A percentile compares a stretch with the other conserved stretches of the same genome.
Evolutionary conservation across 2,113 vertebrate genomes (phyloP).

Genomic region (Hyla sarda): DNA sequence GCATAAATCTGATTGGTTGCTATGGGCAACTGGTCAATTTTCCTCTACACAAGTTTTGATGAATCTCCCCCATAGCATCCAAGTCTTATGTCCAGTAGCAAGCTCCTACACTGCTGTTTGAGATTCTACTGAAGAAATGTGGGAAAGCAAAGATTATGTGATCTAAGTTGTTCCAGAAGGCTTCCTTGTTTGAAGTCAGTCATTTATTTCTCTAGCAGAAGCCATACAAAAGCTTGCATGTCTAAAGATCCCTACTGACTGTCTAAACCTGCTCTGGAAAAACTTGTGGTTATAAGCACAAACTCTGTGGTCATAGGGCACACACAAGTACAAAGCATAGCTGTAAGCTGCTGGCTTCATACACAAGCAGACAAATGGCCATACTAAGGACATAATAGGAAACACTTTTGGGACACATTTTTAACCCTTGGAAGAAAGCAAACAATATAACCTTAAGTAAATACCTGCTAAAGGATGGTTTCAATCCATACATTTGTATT

Average conservation of each 20-base stretch:
- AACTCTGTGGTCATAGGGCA: slow-evolving; percentile 37
- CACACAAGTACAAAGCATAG: slow-evolving; percentile 36
- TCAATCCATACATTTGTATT: too few relatives aligned
- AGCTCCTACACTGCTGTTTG: neutral
- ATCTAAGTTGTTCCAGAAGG: slow-evolving; percentile 20
- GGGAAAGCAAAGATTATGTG: neutral
- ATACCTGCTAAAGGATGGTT: too few relatives aligned
- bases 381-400: slow-evolving; percentile 15
- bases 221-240: slow-evolving; percentile 30
- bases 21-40: too few relatives aligned
- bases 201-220: slow-evolving; percentile 9
- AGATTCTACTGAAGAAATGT: neutral
- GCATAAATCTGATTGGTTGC: too few relatives aligned
- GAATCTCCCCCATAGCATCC: neutral
- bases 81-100: neutral
- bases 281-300: slow-evolving; percentile 37
- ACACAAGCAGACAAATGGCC: slow-evolving; percentile 37
- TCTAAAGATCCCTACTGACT: slow-evolving; percentile 22
- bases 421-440: neutral
- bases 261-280: slow-evolving; percentile 42
- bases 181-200: slow-evolving; percentile 8
- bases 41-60: too few relatives aligned
- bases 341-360: slow-evolving; percentile 6
- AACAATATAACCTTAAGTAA: neutral
- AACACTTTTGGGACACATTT: neutral